phyloP scores from a whole-genome alignment of 2,113 vertebrate species.

The Strix aluco region DNA sequence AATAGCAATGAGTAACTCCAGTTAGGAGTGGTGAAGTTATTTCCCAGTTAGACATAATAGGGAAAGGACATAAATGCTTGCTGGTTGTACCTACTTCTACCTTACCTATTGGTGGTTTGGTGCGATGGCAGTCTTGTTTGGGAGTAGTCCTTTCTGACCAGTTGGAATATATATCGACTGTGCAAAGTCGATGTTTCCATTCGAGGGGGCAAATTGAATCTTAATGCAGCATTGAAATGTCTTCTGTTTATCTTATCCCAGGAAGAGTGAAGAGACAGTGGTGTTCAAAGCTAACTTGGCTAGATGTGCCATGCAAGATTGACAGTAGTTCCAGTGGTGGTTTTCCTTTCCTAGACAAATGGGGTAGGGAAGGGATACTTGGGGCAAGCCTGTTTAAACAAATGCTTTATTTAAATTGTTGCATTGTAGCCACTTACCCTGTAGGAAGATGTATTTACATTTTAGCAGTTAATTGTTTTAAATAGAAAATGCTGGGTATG shows the following conservation, averaged over 20 bases:
- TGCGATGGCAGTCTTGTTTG: not conserved
- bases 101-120: not conserved
- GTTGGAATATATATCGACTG: not conserved
- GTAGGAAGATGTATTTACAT: not conserved
- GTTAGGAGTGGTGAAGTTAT: not conserved
- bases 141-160: not conserved
- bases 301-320: not conserved
- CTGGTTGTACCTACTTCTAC: not conserved
- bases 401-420: not conserved
- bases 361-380: not conserved
- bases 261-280: not conserved
- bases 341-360: not conserved
- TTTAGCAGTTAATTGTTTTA: not conserved
- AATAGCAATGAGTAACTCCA: not conserved
- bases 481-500: not conserved
- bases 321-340: not conserved
- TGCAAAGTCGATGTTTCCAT: not conserved
- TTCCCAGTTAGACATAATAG: not conserved
- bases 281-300: not conserved
- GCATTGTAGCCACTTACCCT: not conserved
- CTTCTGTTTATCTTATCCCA: not conserved
- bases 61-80: not conserved
- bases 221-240: not conserved
- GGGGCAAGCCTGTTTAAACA: not conserved
- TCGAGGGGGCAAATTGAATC: not conserved